Evolutionary conservation across 2,797 vertebrate species (phyloP).

Genomic region (Dipus sagitta): DNA sequence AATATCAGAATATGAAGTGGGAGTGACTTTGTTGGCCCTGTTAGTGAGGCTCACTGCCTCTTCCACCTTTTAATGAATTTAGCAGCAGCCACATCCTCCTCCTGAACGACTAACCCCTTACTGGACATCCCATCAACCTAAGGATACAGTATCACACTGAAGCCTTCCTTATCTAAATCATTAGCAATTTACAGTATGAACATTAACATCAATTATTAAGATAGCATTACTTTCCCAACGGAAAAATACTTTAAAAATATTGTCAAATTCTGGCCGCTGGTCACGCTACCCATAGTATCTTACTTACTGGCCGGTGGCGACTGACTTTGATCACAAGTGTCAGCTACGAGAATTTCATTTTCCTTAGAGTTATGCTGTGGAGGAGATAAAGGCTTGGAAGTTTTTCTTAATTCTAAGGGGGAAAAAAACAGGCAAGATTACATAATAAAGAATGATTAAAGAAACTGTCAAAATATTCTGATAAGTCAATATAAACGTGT

Average conservation of each 20-base stretch:
- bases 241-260: conserved; percentile 50
- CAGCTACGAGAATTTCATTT: conserved; percentile 91
- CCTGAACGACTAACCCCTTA: background rate
- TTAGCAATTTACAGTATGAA: background rate
- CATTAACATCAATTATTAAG: conserved; percentile 27
- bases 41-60: background rate
- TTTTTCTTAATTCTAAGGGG: conserved; percentile 83
- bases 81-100: background rate
- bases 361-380: conserved; percentile 78
- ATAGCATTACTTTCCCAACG: conserved; percentile 43
- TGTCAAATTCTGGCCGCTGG: conserved; percentile 29
- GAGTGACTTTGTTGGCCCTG: background rate
- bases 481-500: conserved; percentile 32
- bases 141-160: conserved; percentile 35
- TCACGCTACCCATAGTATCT: conserved; percentile 42
- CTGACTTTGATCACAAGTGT: conserved; percentile 92
- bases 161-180: conserved; percentile 54
- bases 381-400: conserved; percentile 77
- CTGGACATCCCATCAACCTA: background rate
- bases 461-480: conserved; percentile 16
- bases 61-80: background rate
- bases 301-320: conserved; percentile 86
- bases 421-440: conserved; percentile 58
- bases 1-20: background rate
- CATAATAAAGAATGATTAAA: conserved; percentile 25